Base-by-base conservation (phyloP, 2,113 vertebrate species). In the Sardina pilchardus region DNA sequence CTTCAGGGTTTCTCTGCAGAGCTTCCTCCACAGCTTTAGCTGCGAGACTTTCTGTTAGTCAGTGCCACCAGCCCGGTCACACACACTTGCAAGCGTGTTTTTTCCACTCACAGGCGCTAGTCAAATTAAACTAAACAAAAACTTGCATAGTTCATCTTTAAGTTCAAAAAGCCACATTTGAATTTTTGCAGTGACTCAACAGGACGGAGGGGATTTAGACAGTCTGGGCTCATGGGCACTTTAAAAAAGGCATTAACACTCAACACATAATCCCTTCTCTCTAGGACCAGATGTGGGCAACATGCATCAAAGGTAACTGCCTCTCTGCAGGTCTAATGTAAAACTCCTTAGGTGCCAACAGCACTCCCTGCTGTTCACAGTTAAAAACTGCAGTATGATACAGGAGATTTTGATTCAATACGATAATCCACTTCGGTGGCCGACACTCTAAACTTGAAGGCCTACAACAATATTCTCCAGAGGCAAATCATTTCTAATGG, bases 401-500 rank as follows among this genome's bases (percentile, higher is more conserved):
- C 10, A 78, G 71, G 30, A 78, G 71, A 78, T 34, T 30, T 78
- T 36, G 71, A 34, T 78, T 36, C 14, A 36, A 78, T 78, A 39
- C 14, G 10, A 6, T 78, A 78, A 78, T 78, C 30, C 34, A 19
- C 4, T 78, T 78, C 16, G 30, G 14, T 12, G 34, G 26, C 67
- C 26, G 4, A 59, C 34, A 16, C 9, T 34, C 63, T 71, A n/a
- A 24, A 34, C 71, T 6, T 78, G 2, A 3, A 78, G 34, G 30
- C 10, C 34, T 36, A 34, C 36, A 16, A 78, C 71, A 78, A 36
- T 34, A 36, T 16, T 34, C 71, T 78, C 71, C 71, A 78, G 71
- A 78, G 71, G 71, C 71, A 78, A 78, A 36, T 78, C 71, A 78
- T 78, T 78, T 78, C 16, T 36, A 78, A 36, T 78, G 12, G 34